Evolutionary conservation across 2,888 invertebrate species (phyloP).

Genomic region (Brachyptera putata): DNA sequence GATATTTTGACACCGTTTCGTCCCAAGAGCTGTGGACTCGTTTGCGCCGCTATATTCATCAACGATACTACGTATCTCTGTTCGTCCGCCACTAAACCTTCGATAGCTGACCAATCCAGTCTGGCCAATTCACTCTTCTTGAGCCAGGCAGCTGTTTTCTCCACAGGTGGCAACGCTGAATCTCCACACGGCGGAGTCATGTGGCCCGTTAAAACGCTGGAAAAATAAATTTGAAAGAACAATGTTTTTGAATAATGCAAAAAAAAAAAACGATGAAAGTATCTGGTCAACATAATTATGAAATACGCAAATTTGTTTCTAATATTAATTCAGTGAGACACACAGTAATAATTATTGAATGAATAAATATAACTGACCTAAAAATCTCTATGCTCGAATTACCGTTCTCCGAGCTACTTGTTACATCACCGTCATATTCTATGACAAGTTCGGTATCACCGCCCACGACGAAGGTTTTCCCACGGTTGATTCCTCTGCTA

Average conservation of each 20-base stretch:
- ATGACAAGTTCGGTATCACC: neutral
- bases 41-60: conserved; percentile 54
- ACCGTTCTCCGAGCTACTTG: conserved; percentile 45
- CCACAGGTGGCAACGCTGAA: conserved; percentile 28
- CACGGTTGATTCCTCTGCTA: neutral
- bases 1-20: conserved; percentile 57
- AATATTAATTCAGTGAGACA: neutral
- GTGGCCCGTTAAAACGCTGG: conserved; percentile 65
- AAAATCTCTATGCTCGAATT: conserved; percentile 69
- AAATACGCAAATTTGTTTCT: neutral
- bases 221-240: conserved; percentile 39
- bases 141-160: conserved; percentile 34
- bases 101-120: conserved; percentile 47
- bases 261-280: neutral
- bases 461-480: neutral
- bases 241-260: neutral
- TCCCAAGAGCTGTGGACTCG: conserved; percentile 58
- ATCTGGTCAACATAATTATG: neutral
- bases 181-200: conserved; percentile 54
- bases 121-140: conserved; percentile 46
- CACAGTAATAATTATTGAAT: too few species aligned
- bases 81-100: conserved; percentile 62
- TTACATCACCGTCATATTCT: neutral
- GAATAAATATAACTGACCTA: too few species aligned
- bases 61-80: conserved; percentile 62